Conservation (phyloP, 2,888 invertebrate genomes). For the Homarus gammarus region DNA sequence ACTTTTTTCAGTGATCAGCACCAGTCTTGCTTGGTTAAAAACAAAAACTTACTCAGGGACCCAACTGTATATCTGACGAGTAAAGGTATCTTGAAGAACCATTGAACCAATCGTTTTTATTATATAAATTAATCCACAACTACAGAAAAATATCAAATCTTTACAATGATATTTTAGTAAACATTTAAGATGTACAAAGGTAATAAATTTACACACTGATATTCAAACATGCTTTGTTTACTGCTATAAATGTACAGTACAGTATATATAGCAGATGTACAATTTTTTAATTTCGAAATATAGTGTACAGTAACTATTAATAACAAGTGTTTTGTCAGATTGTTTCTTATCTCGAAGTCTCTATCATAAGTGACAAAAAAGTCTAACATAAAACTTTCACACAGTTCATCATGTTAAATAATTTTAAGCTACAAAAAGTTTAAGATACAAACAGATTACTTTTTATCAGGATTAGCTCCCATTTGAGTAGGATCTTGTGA, state of each 20-base stretch:
- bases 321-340: background rate
- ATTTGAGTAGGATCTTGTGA: conserved; percentile 97
- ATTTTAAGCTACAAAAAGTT: background rate
- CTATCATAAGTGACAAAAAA: background rate
- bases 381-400: background rate
- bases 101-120: background rate
- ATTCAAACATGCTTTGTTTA: background rate
- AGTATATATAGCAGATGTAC: background rate
- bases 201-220: background rate
- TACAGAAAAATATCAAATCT: background rate
- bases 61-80: too few species aligned
- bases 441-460: conserved; percentile 4
- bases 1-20: too few species aligned
- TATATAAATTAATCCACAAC: background rate
- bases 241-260: background rate
- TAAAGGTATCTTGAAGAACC: background rate
- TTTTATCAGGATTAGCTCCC: conserved; percentile 82
- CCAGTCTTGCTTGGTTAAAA: too few species aligned
- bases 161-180: background rate
- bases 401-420: background rate
- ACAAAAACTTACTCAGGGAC: too few species aligned
- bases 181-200: background rate
- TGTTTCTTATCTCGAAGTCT: background rate
- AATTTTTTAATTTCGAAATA: background rate
- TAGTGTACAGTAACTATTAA: background rate